These are phyloP conservation scores for Conistra vaccinii DNA, from an alignment of 2,888 invertebrate species.

Conservation along the genomic window DNA sequence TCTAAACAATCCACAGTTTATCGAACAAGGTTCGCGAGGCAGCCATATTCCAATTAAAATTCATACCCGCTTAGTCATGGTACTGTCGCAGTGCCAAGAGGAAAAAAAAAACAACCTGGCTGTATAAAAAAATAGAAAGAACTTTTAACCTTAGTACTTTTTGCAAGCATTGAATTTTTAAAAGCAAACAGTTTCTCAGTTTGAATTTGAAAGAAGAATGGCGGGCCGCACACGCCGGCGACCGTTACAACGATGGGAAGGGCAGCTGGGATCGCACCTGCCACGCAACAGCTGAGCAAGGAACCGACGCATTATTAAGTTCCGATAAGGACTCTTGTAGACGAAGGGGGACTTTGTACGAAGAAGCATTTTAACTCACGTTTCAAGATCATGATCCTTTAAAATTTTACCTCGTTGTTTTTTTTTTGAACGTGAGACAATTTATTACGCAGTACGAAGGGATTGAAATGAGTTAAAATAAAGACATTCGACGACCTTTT, in stretches of 20 bases:
- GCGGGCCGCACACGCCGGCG: slow-evolving; percentile 63
- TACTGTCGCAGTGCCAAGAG: slow-evolving; percentile 49
- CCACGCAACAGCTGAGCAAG: slow-evolving; percentile 68
- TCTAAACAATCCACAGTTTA: slow-evolving; percentile 54
- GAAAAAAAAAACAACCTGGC: slow-evolving; percentile 23
- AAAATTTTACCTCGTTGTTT: not conserved
- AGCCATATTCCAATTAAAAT: slow-evolving; percentile 66
- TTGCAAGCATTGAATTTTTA: slow-evolving; percentile 37
- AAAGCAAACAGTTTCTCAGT: slow-evolving; percentile 39
- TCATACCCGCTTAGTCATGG: slow-evolving; percentile 63
- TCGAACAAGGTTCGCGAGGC: slow-evolving; percentile 44
- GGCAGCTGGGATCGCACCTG: slow-evolving; percentile 76
- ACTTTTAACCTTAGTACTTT: slow-evolving; percentile 31
- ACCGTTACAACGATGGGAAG: slow-evolving; percentile 69
- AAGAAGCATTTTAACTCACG: slow-evolving; percentile 37
- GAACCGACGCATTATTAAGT: slow-evolving; percentile 49
- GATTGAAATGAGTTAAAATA: slow-evolving; percentile 1
- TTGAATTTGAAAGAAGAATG: slow-evolving; percentile 40
- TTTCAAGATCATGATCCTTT: slow-evolving; percentile 19
- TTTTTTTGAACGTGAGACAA: no score
- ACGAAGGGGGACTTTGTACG: slow-evolving; percentile 48
- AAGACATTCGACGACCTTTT: slow-evolving; percentile 26
- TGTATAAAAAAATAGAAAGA: slow-evolving; percentile 14
- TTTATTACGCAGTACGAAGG: not conserved
- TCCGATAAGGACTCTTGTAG: slow-evolving; percentile 44